Evolutionary conservation across 1,140 invertebrate species (phyloP).

Genomic region (Lanistes nyassanus): DNA sequence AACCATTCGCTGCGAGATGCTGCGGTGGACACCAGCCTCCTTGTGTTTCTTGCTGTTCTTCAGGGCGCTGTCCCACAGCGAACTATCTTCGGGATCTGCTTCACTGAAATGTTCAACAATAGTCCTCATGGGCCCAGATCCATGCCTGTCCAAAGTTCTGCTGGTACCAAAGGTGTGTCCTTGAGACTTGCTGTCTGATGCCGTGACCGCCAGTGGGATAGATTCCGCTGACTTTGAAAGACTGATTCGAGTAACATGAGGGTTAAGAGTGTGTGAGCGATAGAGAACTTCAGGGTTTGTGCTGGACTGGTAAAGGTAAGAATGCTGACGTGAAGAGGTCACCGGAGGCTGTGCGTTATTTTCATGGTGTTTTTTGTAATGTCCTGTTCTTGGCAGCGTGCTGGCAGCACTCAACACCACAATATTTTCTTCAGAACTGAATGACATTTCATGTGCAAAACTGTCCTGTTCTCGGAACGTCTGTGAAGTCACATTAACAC

Average conservation of each 20-base stretch:
- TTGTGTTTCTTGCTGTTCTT: slow-evolving; percentile 2
- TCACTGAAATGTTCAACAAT: slow-evolving; percentile 20
- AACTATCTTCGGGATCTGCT: background rate
- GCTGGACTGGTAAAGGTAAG: slow-evolving; percentile 5
- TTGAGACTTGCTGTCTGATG: background rate
- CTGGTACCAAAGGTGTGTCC: background rate
- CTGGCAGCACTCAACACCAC: background rate
- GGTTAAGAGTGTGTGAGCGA: slow-evolving; percentile 5
- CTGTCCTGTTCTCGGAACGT: background rate
- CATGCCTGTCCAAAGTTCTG: background rate
- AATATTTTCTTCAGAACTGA: slow-evolving; percentile 9
- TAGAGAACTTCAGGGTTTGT: background rate
- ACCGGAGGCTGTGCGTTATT: background rate
- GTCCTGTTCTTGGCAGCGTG: background rate
- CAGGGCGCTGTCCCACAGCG: background rate
- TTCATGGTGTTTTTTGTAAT: slow-evolving; percentile 9
- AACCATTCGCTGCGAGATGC: slow-evolving; percentile 23
- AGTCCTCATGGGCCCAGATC: slow-evolving; percentile 18
- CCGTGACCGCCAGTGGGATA: background rate
- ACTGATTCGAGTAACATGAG: slow-evolving; percentile 17
- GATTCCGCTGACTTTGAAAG: slow-evolving; percentile 18
- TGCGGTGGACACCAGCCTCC: slow-evolving; percentile 2
- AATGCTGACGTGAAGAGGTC: background rate
- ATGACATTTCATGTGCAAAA: slow-evolving; percentile 2
- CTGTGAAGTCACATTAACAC: background rate